phyloP scores from a whole-genome alignment of 2,797 vertebrate genomes.

The Xenentodon cancila region DNA sequence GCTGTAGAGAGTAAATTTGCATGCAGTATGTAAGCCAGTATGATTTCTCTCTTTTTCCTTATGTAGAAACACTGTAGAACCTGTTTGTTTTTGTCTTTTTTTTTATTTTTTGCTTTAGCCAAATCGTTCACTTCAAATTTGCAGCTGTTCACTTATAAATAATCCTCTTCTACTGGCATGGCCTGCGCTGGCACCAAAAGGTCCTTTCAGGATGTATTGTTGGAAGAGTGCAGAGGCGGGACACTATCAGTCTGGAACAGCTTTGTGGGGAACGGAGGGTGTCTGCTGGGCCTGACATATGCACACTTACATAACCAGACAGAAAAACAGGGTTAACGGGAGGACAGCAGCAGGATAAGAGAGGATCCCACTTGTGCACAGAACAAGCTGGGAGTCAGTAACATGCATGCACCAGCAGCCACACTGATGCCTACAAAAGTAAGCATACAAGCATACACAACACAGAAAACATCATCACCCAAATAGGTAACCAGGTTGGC shows the following conservation, averaged over 20 bases:
- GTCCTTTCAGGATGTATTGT: constrained; percentile 30
- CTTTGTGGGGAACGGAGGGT: constrained; percentile 40
- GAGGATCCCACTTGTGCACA: constrained; percentile 38
- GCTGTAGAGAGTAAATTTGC: too few relatives aligned
- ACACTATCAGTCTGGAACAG: constrained; percentile 54
- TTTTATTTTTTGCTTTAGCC: constrained; percentile 1
- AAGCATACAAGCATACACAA: constrained; percentile 7
- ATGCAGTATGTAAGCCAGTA: too few relatives aligned
- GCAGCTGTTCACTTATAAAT: not conserved
- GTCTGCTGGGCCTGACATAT: constrained; percentile 59
- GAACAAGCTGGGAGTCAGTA: constrained; percentile 29
- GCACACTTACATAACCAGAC: constrained; percentile 64
- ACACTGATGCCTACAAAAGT: constrained; percentile 16
- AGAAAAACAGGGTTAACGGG: constrained; percentile 60
- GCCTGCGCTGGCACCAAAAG: constrained; percentile 34
- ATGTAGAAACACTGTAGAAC: too few relatives aligned
- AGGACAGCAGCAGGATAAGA: constrained; percentile 54
- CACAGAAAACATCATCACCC: constrained; percentile 5
- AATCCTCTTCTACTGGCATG: not conserved
- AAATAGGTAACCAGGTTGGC: constrained; percentile 35
- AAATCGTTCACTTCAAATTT: constrained; percentile 2
- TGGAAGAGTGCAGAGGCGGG: constrained; percentile 30
- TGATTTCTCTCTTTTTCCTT: too few relatives aligned
- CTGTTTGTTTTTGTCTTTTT: too few relatives aligned
- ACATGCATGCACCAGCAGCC: not conserved